Conservation (phyloP, 2,113 vertebrate genomes). For the Calyptomena viridis region DNA sequence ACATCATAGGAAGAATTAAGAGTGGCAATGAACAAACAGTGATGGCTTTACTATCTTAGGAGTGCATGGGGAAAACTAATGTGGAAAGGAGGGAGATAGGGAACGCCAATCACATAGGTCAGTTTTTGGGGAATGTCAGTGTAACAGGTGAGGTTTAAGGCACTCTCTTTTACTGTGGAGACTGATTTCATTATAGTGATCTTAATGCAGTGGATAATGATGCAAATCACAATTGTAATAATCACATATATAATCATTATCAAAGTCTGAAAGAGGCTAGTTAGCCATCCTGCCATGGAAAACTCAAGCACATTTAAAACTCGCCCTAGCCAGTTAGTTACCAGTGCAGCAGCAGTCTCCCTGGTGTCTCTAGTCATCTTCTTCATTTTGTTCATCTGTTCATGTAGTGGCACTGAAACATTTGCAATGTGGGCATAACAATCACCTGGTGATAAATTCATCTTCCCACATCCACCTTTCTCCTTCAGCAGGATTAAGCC, state of each 20-base stretch:
- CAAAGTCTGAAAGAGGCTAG: background rate
- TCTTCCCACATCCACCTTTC: background rate
- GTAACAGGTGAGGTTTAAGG: background rate
- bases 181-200: background rate
- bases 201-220: background rate
- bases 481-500: background rate
- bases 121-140: background rate
- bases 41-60: background rate
- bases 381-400: background rate
- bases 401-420: background rate
- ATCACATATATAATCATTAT: background rate
- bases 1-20: background rate
- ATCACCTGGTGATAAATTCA: background rate
- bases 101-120: background rate
- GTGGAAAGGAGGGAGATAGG: background rate
- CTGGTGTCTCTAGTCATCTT: background rate
- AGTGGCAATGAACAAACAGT: background rate
- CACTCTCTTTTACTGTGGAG: background rate
- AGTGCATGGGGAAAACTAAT: background rate
- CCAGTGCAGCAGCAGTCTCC: background rate
- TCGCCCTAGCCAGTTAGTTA: background rate
- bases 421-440: background rate
- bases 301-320: background rate
- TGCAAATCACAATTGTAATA: background rate
- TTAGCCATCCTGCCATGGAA: background rate